phyloP scores from a whole-genome alignment of 2,888 invertebrate species.

The Monoplex corrugatus region DNA sequence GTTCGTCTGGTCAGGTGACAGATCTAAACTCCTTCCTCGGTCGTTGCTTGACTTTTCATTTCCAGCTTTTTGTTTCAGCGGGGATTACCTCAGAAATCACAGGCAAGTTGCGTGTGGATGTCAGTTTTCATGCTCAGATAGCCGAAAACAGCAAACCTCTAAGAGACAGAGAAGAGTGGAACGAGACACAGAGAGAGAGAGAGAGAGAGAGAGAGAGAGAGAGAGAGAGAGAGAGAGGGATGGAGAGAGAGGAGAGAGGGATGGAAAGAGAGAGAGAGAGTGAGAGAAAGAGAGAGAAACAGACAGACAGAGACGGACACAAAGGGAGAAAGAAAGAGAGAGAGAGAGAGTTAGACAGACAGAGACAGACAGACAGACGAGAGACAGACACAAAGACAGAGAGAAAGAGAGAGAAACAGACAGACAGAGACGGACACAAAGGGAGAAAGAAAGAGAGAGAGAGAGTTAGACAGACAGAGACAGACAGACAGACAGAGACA shows the following conservation, averaged over 20 bases:
- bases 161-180: no score
- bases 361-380: neutral
- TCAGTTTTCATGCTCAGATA: no score
- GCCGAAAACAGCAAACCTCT: no score
- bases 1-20: neutral
- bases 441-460: neutral
- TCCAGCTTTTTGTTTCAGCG: no score
- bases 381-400: neutral
- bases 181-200: no score
- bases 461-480: neutral
- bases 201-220: neutral
- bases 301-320: neutral
- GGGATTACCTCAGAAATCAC: no score
- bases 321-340: neutral
- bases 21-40: neutral
- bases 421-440: neutral
- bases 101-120: no score
- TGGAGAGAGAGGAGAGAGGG: neutral
- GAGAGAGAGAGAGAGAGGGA: neutral
- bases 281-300: slow-evolving; percentile 15
- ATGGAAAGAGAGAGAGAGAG: neutral
- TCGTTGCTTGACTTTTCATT: neutral
- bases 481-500: neutral
- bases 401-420: neutral
- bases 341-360: neutral